A percentile compares a stretch with the other conserved stretches of the same genome.
phyloP scores from a whole-genome alignment of 2,797 vertebrate genomes.

The Paedocypris micromegethes region DNA sequence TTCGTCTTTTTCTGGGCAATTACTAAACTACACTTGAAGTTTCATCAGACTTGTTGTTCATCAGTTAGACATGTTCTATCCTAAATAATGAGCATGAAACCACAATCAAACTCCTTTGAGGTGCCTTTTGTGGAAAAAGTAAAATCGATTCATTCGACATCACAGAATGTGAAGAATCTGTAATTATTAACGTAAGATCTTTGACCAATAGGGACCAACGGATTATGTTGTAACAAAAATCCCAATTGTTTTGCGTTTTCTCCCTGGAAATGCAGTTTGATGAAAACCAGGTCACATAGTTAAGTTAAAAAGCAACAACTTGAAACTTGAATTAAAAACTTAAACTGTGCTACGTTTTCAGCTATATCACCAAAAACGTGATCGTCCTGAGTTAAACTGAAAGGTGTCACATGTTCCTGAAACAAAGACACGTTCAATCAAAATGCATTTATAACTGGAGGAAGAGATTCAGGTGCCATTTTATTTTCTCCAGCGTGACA shows the following conservation, averaged over 20 bases:
- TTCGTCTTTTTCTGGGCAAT: too few relatives aligned
- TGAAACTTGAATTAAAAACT: not conserved
- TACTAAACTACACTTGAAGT: too few relatives aligned
- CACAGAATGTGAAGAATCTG: constrained; percentile 25
- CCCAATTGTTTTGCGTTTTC: not conserved
- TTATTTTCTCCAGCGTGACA: constrained; percentile 26
- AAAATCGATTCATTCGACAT: constrained; percentile 18
- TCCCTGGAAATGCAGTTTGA: not conserved
- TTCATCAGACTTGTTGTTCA: not conserved
- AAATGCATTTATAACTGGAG: constrained; percentile 7
- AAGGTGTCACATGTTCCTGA: constrained; percentile 16
- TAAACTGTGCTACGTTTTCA: too few relatives aligned
- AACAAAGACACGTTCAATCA: constrained; percentile 1
- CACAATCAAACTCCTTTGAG: constrained; percentile 39
- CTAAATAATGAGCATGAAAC: constrained; percentile 26
- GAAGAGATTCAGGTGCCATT: constrained; percentile 27
- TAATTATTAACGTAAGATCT: constrained; percentile 24
- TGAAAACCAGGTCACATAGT: too few relatives aligned
- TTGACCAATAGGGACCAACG: not conserved
- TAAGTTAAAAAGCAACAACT: not conserved
- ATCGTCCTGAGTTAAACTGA: not conserved
- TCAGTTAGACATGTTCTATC: constrained; percentile 6
- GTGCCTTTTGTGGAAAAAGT: constrained; percentile 8
- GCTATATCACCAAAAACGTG: too few relatives aligned
- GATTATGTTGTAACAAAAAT: not conserved